Conservation (phyloP, 2,888 invertebrate species). For the Hymenopus coronatus region DNA sequence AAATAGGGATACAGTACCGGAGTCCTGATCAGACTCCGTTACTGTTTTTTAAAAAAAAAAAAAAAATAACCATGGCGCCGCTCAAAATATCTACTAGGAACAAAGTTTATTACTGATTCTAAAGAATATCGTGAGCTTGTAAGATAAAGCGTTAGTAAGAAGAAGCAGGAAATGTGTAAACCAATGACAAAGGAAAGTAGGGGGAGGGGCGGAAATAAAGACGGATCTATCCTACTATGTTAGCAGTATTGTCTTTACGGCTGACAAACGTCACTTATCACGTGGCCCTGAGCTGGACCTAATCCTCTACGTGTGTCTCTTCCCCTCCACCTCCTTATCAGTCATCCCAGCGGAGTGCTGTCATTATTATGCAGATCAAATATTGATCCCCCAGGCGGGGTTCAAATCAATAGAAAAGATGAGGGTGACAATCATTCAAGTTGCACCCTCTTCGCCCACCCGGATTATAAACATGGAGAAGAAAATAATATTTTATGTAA, state of each 20-base stretch:
- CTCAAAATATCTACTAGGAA: no score
- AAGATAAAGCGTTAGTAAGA: no score
- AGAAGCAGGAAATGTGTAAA: no score
- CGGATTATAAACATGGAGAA: constrained; percentile 24
- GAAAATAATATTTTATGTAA: constrained; percentile 36
- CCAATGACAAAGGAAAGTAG: not conserved
- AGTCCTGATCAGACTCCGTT: no score
- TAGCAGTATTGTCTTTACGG: constrained; percentile 30
- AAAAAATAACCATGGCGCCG: no score
- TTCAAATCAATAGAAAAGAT: constrained; percentile 44
- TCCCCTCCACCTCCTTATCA: constrained; percentile 22
- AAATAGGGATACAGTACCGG: no score
- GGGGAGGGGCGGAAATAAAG: not conserved
- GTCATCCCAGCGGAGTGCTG: constrained; percentile 35
- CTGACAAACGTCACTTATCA: constrained; percentile 30
- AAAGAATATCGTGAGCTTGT: no score
- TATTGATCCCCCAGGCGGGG: constrained; percentile 46
- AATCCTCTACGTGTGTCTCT: constrained; percentile 29
- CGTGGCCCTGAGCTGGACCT: not conserved
- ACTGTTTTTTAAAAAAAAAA: no score
- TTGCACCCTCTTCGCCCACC: not conserved
- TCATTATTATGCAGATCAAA: constrained; percentile 53
- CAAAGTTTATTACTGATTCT: no score
- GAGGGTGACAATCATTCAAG: not conserved
- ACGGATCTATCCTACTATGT: not conserved